These are phyloP conservation scores for Takifugu flavidus DNA, from an alignment of 2,113 vertebrate species.

Conservation along the genomic window DNA sequence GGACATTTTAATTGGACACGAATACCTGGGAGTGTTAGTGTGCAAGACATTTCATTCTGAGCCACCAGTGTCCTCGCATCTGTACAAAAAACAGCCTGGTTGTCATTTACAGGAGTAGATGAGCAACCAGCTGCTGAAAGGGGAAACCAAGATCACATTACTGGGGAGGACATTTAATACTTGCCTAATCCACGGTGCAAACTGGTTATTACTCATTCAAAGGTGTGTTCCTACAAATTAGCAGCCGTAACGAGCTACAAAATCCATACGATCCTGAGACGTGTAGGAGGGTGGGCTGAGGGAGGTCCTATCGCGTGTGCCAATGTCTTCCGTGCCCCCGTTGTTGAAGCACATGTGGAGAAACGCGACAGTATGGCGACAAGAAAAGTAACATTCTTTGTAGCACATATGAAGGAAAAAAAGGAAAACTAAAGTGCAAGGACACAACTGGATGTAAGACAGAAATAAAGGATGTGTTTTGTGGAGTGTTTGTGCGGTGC, in stretches of 20 bases:
- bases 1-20: slow-evolving; percentile 6
- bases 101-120: slow-evolving; percentile 10
- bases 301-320: not conserved
- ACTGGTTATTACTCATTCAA: slow-evolving; percentile 38
- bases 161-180: slow-evolving; percentile 36
- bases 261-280: slow-evolving; percentile 51
- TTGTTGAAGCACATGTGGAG: slow-evolving; percentile 20
- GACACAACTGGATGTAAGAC: slow-evolving; percentile 36
- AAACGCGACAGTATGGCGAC: slow-evolving; percentile 31
- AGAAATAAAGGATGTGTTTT: slow-evolving; percentile 38
- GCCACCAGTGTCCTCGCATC: slow-evolving; percentile 14
- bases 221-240: slow-evolving; percentile 15
- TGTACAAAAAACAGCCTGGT: slow-evolving; percentile 28
- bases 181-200: slow-evolving; percentile 48
- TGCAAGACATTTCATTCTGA: slow-evolving; percentile 11
- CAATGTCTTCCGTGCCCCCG: slow-evolving; percentile 29
- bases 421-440: slow-evolving; percentile 69
- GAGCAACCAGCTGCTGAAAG: slow-evolving; percentile 3
- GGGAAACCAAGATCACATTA: slow-evolving; percentile 18
- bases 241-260: slow-evolving; percentile 26
- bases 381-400: slow-evolving; percentile 38
- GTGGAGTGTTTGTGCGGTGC: slow-evolving; percentile 21
- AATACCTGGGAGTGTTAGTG: slow-evolving; percentile 1
- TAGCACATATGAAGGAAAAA: slow-evolving; percentile 24
- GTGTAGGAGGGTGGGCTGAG: too few species aligned